Base-by-base conservation (phyloP, 1,140 invertebrate genomes). In the Tetranychus urticae region DNA sequence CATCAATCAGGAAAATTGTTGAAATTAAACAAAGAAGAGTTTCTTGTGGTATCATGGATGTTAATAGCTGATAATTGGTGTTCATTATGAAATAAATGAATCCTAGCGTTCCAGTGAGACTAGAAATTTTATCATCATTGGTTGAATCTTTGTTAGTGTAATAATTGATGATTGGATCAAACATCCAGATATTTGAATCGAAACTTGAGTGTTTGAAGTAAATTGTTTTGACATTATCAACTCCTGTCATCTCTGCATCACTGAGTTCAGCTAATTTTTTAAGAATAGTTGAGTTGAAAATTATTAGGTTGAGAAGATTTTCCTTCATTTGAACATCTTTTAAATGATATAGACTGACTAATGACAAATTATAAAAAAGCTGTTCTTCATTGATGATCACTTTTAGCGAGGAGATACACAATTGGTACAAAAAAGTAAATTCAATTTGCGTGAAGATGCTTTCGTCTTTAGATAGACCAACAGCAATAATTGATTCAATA, bases 311-410 rank as follows among this genome's bases (percentile, higher is more conserved):
- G 33, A 61, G 35, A 8, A 61, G 37, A 45, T 45, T 31, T 33
- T 56, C 23, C 37, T 56, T 55, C n/a, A 61, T 31, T 39, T 39
- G 10, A 31, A 23, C 34, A 31, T 56, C 52, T 14, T 39, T 42
- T 83, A 80, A 62, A 78, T 91, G 62, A 98, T 93, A 46, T 92
- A 93, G 59, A 81, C 81, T 67, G 97, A 98, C 72, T 98, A 98
- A 76, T 92, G 92, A 31, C 8, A 13, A 13, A 31, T 34, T 33
- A 45, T 36, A 56, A 36, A 31, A 56, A 1, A 36, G 10, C 2
- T 34, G 7, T n/a, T 37, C 33, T 35, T 56, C n/a, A 52, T 52
- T 52, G 5, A 33, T 35, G 2, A 35, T 14, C 2, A 56, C 5
- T 10, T 56, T 56, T n/a, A 35, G 12, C 8, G 33, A 35, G 1